phyloP scores from a whole-genome alignment of 2,888 invertebrate species.

The Neoitamus cyanurus region DNA sequence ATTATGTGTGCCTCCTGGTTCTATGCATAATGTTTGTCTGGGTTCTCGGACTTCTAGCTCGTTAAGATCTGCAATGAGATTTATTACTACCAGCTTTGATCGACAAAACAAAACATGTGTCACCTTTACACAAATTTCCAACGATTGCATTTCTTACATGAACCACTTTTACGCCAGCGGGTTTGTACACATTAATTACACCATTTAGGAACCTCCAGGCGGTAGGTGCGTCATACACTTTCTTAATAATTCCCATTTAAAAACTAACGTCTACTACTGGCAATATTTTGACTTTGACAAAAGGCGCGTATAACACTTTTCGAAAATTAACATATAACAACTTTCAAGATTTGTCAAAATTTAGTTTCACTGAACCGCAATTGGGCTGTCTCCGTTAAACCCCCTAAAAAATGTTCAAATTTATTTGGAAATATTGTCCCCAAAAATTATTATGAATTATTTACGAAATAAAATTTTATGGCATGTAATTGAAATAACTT shows the following conservation, averaged over 20 bases:
- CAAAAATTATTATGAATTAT: too few species aligned
- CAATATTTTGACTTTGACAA: background rate
- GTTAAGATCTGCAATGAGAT: slow-evolving; percentile 74
- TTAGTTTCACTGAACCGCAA: background rate
- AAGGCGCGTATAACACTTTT: too few species aligned
- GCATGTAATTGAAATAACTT: too few species aligned
- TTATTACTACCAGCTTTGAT: background rate
- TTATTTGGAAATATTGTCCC: too few species aligned
- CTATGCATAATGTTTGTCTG: slow-evolving; percentile 71
- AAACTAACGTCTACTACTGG: background rate
- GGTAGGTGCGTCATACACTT: slow-evolving; percentile 66
- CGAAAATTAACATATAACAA: too few species aligned
- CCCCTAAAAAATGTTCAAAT: too few species aligned
- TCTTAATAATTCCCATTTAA: background rate
- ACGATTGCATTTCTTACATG: slow-evolving; percentile 71
- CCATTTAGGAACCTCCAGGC: slow-evolving; percentile 79
- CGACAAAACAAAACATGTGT: slow-evolving; percentile 52
- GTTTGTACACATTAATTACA: slow-evolving; percentile 83
- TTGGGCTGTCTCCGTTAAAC: background rate
- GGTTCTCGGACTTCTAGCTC: slow-evolving; percentile 73
- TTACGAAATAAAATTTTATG: too few species aligned
- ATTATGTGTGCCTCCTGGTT: slow-evolving; percentile 72
- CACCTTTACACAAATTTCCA: slow-evolving; percentile 77
- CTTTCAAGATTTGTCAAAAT: background rate
- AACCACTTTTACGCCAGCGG: slow-evolving; percentile 70